These are phyloP conservation scores for Stigmatopora nigra DNA, from an alignment of 2,113 vertebrate species.

Conservation along the genomic window DNA sequence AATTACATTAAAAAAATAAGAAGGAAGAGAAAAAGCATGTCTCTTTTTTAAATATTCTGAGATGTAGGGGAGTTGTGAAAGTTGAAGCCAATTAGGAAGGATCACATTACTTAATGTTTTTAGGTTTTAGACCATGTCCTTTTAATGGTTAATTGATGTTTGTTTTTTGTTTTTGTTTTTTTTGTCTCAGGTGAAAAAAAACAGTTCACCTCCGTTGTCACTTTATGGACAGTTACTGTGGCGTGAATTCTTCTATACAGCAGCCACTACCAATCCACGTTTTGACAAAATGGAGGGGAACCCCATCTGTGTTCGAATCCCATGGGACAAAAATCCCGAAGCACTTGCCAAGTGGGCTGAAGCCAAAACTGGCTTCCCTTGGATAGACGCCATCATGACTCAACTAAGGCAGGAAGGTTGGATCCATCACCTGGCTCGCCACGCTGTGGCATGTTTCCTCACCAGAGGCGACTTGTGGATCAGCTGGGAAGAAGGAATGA, in stretches of 20 bases:
- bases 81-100: too few species aligned
- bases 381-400: constrained; percentile 76
- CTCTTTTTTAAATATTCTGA: too few species aligned
- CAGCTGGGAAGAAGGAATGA: constrained; percentile 77
- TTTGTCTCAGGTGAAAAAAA: constrained; percentile 67
- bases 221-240: constrained; percentile 72
- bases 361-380: constrained; percentile 72
- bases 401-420: constrained; percentile 73
- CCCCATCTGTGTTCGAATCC: constrained; percentile 72
- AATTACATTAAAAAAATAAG: too few species aligned
- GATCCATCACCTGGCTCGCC: constrained; percentile 73
- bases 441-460: constrained; percentile 72
- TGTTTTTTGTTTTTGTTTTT: not conserved
- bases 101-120: too few species aligned
- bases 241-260: constrained; percentile 72
- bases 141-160: not conserved
- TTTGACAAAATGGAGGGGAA: constrained; percentile 75
- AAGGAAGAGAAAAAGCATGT: too few species aligned
- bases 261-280: constrained; percentile 70
- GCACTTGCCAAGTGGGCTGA: constrained; percentile 73
- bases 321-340: constrained; percentile 71
- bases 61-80: too few species aligned
- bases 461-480: constrained; percentile 73
- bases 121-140: not conserved
- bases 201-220: constrained; percentile 69